Evolutionary conservation across 2,113 vertebrate species (phyloP).

Genomic region (Halichoerus grypus): DNA sequence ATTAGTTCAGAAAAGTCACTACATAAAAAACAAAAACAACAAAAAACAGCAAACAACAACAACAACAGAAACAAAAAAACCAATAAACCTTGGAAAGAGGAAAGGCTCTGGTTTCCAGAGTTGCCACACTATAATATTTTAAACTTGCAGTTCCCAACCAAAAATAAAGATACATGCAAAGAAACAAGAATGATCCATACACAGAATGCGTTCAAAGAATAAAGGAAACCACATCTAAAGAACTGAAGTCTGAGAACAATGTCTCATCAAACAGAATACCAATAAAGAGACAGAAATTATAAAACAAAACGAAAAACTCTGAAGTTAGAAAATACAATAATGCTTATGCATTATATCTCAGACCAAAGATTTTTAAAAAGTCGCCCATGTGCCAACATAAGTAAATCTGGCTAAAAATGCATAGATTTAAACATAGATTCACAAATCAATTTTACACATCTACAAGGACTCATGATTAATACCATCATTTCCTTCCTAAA

Average conservation of each 20-base stretch:
- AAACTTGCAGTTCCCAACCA: neutral
- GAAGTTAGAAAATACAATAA: neutral
- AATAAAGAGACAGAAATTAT: neutral
- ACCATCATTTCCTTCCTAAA: neutral
- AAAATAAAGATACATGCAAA: neutral
- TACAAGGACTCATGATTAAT: neutral
- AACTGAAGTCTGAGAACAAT: slow-evolving; percentile 5
- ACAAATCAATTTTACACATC: neutral
- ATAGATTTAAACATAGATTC: neutral
- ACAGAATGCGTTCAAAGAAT: neutral
- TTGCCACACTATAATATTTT: neutral
- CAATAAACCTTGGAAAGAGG: neutral
- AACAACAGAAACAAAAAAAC: neutral
- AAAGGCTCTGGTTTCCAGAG: neutral
- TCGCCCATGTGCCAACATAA: neutral
- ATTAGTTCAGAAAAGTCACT: neutral
- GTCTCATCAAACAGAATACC: neutral
- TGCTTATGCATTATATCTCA: neutral
- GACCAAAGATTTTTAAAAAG: neutral
- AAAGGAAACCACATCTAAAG: neutral
- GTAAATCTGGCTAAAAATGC: neutral
- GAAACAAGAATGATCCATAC: neutral
- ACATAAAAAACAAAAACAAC: neutral
- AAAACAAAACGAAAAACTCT: neutral
- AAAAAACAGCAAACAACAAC: neutral